phyloP scores from a whole-genome alignment of 1,140 invertebrate species.

The Drosophila athabasca region DNA sequence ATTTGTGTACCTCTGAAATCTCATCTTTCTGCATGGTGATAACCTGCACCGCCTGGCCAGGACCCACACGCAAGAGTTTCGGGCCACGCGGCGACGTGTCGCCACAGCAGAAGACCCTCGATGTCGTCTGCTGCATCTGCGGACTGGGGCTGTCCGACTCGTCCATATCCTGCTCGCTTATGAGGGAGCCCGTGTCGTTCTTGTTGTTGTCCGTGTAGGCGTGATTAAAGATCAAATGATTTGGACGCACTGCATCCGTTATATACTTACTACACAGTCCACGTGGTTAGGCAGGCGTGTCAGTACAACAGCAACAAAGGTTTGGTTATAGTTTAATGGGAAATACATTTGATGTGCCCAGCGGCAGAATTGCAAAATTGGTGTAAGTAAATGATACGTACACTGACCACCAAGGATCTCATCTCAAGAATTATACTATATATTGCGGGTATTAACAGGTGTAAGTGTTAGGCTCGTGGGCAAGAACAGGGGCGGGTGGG shows the following conservation, averaged over 20 bases:
- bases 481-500: neutral
- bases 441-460: slow-evolving; percentile 20
- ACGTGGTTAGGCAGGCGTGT: slow-evolving; percentile 47
- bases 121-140: slow-evolving; percentile 41
- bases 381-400: slow-evolving; percentile 69
- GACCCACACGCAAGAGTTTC: slow-evolving; percentile 62
- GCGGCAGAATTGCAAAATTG: slow-evolving; percentile 12
- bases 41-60: slow-evolving; percentile 77
- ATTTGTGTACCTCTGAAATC: slow-evolving; percentile 37
- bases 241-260: slow-evolving; percentile 72
- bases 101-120: slow-evolving; percentile 77
- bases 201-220: slow-evolving; percentile 68
- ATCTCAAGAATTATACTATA: slow-evolving; percentile 7
- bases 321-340: slow-evolving; percentile 54
- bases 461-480: slow-evolving; percentile 3
- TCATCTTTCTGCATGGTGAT: slow-evolving; percentile 59
- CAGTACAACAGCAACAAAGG: slow-evolving; percentile 61
- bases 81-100: slow-evolving; percentile 49
- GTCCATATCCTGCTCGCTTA: slow-evolving; percentile 68
- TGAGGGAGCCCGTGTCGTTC: slow-evolving; percentile 34
- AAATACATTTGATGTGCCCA: slow-evolving; percentile 7
- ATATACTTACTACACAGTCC: slow-evolving; percentile 81
- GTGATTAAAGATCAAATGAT: slow-evolving; percentile 68
- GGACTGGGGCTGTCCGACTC: slow-evolving; percentile 70
- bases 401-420: slow-evolving; percentile 62